Evolutionary conservation across 2,888 invertebrate genomes (phyloP), one percentile per base, ranked within the genome.

Genomic region (Silvanus unidentatus): DNA sequence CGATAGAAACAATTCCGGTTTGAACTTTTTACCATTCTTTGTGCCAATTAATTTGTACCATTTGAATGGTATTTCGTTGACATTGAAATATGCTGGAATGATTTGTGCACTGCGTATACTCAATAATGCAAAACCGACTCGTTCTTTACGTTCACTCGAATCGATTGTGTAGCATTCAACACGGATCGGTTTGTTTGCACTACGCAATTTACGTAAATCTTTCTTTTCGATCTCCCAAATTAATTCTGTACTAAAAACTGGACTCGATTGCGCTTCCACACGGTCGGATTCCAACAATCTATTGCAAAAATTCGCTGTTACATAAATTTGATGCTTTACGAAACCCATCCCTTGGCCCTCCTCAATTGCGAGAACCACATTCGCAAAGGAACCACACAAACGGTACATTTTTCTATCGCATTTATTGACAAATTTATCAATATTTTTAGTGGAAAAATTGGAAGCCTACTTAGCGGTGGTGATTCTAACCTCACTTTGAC

Each of bases 141-240:
- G 77, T 49, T 82, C 82, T 48, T 76, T 77, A n/a, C 73, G 68
- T 39, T 76, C 76, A 37, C 76, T 76, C 1, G 76, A 39, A 30
- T 75, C 74, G 39, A 76, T 70, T 16, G 77, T 73, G 54, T 74
- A 80, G 47, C 84, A 84, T 65, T 87, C 85, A 36, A 88, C 71
- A 65, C 86, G 83, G 16, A 88, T 73, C 0, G 87, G 85, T 1
- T 82, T 78, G 72, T 87, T 86, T 40, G 81, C 81, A 0, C 82
- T 80, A 58, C 86, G 74, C 57, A 88, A 77, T 66, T 85, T 86
- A 58, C 86, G 77, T 53, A 88, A 75, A 47, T 79, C 76, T 55
- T 78, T 77, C 69, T 84, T 84, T 55, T 85, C 84, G 2, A 84
- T 81, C 67, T 88, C 86, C 88, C 88, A 89, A 40, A 86, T 80